Evolutionary conservation across 2,113 vertebrate species (phyloP).

Genomic region (Malurus melanocephalus): DNA sequence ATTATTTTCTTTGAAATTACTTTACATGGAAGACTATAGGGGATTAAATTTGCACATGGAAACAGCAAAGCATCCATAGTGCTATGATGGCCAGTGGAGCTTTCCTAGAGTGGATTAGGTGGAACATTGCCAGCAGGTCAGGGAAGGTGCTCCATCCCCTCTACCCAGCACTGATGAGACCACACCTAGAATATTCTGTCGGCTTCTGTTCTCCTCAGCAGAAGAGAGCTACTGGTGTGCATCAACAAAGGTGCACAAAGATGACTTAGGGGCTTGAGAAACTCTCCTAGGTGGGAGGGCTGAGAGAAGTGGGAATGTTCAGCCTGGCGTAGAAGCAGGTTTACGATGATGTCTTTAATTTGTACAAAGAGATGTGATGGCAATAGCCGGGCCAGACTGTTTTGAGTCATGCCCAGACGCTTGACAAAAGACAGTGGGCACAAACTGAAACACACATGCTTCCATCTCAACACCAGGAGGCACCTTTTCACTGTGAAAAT

Average conservation of each 20-base stretch:
- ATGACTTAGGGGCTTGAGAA: not conserved
- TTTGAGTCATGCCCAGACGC: rapidly evolving
- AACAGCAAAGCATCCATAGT: not conserved
- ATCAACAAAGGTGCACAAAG: not conserved
- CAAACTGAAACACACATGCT: not conserved
- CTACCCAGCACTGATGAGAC: not conserved
- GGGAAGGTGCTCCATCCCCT: not conserved
- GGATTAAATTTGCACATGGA: not conserved
- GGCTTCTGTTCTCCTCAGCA: not conserved
- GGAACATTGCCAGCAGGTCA: not conserved
- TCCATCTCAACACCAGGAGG: not conserved
- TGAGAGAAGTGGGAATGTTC: not conserved
- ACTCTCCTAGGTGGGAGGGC: rapidly evolving
- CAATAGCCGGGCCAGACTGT: not conserved
- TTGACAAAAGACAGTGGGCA: rapidly evolving
- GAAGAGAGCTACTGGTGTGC: rapidly evolving
- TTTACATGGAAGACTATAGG: not conserved
- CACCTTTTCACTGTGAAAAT: not conserved
- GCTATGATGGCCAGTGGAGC: not conserved
- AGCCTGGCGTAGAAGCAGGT: not conserved
- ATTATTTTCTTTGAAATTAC: not conserved
- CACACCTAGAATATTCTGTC: not conserved
- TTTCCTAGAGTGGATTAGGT: not conserved
- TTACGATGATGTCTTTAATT: not conserved
- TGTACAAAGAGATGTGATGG: not conserved